Percentiles rank a stretch among this genome's conserved stretches.
Conservation (phyloP, 2,888 invertebrate genomes). For the Pocota personata region DNA sequence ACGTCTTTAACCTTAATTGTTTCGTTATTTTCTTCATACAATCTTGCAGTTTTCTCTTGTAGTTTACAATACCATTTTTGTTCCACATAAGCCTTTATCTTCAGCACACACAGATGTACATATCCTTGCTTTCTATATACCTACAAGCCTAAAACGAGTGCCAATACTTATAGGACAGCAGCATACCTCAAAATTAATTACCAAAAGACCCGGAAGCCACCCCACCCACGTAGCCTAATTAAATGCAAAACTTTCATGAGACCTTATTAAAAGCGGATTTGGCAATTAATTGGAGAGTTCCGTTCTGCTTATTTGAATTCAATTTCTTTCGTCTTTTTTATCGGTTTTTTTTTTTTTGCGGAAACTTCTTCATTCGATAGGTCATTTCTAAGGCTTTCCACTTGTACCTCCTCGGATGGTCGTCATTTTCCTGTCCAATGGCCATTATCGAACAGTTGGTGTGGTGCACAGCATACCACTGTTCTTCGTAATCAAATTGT, state of each 20-base stretch:
- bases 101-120: too few species aligned
- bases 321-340: slow-evolving; percentile 1
- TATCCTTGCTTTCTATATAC: too few species aligned
- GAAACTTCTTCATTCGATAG: slow-evolving; percentile 47
- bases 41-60: too few species aligned
- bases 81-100: too few species aligned
- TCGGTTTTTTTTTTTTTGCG: background rate
- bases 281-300: slow-evolving; percentile 44
- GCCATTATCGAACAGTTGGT: slow-evolving; percentile 25
- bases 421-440: slow-evolving; percentile 58
- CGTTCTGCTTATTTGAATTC: slow-evolving; percentile 38
- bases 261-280: slow-evolving; percentile 65
- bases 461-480: background rate
- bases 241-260: slow-evolving; percentile 31
- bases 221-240: slow-evolving; percentile 37
- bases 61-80: too few species aligned
- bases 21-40: too few species aligned
- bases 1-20: too few species aligned
- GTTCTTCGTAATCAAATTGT: slow-evolving; percentile 4
- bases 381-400: slow-evolving; percentile 56
- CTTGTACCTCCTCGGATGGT: slow-evolving; percentile 26
- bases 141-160: too few species aligned
- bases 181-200: background rate
- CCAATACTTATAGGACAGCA: background rate
- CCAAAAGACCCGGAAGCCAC: background rate